Evolutionary conservation across 2,888 invertebrate genomes (phyloP).

Genomic region (Ditylenchus weischeri): DNA sequence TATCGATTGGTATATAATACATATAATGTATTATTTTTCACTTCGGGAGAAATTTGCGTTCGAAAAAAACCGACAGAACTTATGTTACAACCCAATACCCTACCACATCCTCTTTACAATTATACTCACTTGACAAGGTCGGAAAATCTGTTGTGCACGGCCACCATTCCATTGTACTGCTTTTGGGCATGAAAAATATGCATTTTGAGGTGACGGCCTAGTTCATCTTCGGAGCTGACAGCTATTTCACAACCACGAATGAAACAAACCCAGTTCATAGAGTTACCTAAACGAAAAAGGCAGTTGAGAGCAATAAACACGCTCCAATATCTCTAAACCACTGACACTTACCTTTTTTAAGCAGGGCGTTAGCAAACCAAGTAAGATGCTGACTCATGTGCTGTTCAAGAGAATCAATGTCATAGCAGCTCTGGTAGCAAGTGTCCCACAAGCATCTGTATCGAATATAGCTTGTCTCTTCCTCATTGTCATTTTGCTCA

Average conservation of each 20-base stretch:
- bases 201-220: slow-evolving; percentile 37
- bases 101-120: too few species aligned
- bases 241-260: slow-evolving; percentile 33
- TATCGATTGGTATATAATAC: too few species aligned
- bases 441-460: slow-evolving; percentile 38
- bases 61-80: too few species aligned
- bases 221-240: slow-evolving; percentile 24
- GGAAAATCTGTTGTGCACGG: slow-evolving; percentile 20
- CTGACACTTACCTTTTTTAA: slow-evolving; percentile 8
- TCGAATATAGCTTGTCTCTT: slow-evolving; percentile 9
- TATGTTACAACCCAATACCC: too few species aligned
- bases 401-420: slow-evolving; percentile 28
- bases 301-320: too few species aligned
- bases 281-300: too few species aligned
- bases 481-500: background rate
- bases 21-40: too few species aligned
- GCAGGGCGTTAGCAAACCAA: background rate
- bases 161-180: slow-evolving; percentile 36
- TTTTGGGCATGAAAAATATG: slow-evolving; percentile 40
- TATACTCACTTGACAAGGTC: slow-evolving; percentile 19
- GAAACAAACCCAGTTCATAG: slow-evolving; percentile 18
- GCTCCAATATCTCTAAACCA: background rate
- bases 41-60: too few species aligned
- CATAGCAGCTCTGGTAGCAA: slow-evolving; percentile 24
- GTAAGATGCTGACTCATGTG: slow-evolving; percentile 34